A percentile compares a stretch with the other conserved stretches of the same genome.
Conservation (phyloP, 2,113 vertebrate genomes). For the Trochalopteron elliotii region DNA sequence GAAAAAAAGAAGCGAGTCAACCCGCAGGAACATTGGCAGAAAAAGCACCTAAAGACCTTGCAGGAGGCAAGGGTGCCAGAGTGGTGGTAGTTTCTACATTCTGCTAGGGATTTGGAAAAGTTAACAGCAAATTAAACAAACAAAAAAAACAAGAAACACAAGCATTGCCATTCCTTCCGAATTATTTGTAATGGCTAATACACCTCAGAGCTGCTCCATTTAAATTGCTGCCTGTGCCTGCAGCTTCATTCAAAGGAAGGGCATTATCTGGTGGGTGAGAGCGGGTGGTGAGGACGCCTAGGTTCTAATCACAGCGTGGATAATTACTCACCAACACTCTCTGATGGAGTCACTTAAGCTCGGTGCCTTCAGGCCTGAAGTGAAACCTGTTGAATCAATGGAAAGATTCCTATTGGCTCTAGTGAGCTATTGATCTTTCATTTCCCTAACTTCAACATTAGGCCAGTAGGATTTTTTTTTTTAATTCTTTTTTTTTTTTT, state of each 20-base stretch:
- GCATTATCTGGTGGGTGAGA: neutral
- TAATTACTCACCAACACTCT: conserved; percentile 57
- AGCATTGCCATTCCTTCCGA: neutral
- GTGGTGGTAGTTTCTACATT: neutral
- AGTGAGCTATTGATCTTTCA: conserved; percentile 10
- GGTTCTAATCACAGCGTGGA: conserved; percentile 23
- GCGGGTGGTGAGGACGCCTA: accelerated
- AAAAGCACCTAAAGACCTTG: neutral
- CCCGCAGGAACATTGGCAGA: neutral
- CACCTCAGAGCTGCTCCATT: neutral
- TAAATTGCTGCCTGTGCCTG: neutral
- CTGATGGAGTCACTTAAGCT: conserved; percentile 53
- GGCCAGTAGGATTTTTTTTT: neutral
- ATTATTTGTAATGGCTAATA: neutral
- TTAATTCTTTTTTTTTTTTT: neutral
- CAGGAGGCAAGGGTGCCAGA: neutral
- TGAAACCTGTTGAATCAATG: conserved; percentile 35
- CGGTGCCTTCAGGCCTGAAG: neutral
- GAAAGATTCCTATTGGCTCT: conserved; percentile 7
- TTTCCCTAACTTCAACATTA: neutral
- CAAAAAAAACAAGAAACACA: neutral
- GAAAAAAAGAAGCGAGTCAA: neutral
- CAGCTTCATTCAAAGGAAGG: neutral
- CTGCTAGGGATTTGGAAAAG: neutral
- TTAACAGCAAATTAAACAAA: neutral